Percentiles rank a stretch among this genome's conserved stretches.
Conservation (phyloP, 1,140 invertebrate species). For the Drosophila bipectinata region DNA sequence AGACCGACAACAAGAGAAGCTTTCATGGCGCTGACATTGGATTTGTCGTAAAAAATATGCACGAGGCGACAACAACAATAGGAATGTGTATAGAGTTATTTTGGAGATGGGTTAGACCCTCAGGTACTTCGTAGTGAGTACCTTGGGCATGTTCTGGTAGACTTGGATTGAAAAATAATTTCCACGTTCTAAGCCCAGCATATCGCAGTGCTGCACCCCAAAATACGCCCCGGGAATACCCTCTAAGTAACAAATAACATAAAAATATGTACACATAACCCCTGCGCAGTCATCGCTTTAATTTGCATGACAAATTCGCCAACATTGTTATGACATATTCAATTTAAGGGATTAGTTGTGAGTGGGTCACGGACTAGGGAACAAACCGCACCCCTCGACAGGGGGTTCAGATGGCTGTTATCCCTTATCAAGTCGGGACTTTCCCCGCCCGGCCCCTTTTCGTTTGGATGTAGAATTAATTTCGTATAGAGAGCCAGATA, state of each 20-base stretch:
- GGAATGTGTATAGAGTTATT: conserved; percentile 6
- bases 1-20: conserved; percentile 52
- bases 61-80: conserved; percentile 33
- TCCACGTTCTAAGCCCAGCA: not conserved
- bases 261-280: conserved; percentile 27
- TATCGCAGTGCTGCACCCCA: not conserved
- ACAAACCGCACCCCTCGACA: not conserved
- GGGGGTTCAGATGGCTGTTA: conserved; percentile 32
- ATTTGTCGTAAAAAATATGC: conserved; percentile 71
- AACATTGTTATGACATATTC: conserved; percentile 82
- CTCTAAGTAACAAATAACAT: conserved; percentile 18
- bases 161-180: not conserved
- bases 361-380: conserved; percentile 28
- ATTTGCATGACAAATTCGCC: conserved; percentile 81
- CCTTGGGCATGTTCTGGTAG: too few relatives aligned
- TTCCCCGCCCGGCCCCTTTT: not conserved
- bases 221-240: conserved; percentile 16
- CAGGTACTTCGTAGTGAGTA: conserved; percentile 5
- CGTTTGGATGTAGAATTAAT: conserved; percentile 19
- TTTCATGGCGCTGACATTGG: conserved; percentile 77
- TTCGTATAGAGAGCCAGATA: conserved; percentile 8
- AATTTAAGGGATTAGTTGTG: conserved; percentile 79
- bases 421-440: conserved; percentile 34
- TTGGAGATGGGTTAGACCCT: conserved; percentile 20
- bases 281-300: conserved; percentile 76